Base-by-base conservation (phyloP, 2,113 vertebrate genomes). In the Egretta garzetta region DNA sequence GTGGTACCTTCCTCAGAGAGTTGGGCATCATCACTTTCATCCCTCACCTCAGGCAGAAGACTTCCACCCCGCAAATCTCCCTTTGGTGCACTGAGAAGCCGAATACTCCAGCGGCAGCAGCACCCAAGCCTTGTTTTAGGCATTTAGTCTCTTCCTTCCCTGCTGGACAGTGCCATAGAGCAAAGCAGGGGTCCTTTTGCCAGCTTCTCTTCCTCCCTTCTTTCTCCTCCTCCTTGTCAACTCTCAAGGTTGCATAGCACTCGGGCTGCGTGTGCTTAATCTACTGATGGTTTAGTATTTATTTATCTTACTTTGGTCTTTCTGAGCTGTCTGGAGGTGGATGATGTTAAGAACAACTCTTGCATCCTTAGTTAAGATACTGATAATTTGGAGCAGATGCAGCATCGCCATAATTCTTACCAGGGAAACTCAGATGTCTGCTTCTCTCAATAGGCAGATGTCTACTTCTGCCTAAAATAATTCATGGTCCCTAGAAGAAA, bases 21-120 rank as follows among this genome's bases (percentile, higher is more conserved):
- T 0, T 88, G 39, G 43, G 14, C 8, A 9, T 64, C 55, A 14
- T 70, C 47, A 12, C 10, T 83, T 89, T 85, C 22, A 18, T 32
- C 22, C 24, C 18, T 86, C 16, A 27, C 24, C 0, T 1, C 1
- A 30, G 17, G 16, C 20, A 21, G 49, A 58, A 67, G 37, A 4
- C 4, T 87, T 58, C 28, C 6, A 74, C 12, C 21, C 21, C 28
- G 33, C 20, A 53, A 1, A 53, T 59, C 47, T 63, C 20, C 28
- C 47, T 94, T 76, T 60, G 27, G 23, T 39, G 30, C 30, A 13
- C 18, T 39, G 56, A 73, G 53, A 75, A 90, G 49, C 33, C 2
- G 7, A 43, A 59, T 2, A 33, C 12, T 75, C 18, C 26, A n/a
- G 13, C 0, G 5, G n/a, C 59, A 74, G 73, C 62, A 80, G 53